These are phyloP conservation scores for Nebria salina DNA, from an alignment of 2,888 invertebrate species.

Conservation along the genomic window DNA sequence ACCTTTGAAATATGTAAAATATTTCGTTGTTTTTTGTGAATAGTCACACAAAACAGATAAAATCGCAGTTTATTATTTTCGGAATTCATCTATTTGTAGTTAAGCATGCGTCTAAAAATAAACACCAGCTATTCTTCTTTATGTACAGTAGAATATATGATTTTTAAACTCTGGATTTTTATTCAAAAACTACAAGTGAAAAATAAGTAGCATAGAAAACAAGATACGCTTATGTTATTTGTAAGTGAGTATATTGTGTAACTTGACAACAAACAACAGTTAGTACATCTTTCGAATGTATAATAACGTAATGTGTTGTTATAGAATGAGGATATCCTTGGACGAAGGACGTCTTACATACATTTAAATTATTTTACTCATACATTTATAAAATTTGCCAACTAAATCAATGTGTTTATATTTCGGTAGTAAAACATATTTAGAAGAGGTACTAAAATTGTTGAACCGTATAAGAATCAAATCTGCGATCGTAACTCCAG, in stretches of 20 bases:
- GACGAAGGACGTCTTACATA: slow-evolving; percentile 6
- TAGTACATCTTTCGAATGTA: background rate
- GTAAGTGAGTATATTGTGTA: background rate
- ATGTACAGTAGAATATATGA: background rate
- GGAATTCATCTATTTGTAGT: slow-evolving; percentile 32
- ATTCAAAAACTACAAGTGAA: background rate
- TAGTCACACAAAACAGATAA: background rate
- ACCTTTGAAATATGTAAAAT: slow-evolving; percentile 31
- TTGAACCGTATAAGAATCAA: no score
- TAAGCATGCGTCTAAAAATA: slow-evolving; percentile 14
- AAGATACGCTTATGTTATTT: background rate
- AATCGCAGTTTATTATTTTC: slow-evolving; percentile 17
- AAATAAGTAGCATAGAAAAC: background rate
- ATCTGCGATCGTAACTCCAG: no score
- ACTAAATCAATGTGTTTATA: no score
- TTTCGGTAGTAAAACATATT: no score
- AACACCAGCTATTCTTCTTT: slow-evolving; percentile 23
- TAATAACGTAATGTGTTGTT: background rate
- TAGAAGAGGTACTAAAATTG: no score
- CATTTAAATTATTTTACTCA: background rate
- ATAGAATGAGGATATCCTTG: background rate
- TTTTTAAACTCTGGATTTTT: no score
- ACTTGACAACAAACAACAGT: background rate
- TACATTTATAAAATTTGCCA: no score
- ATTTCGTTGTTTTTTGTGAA: background rate